Percentiles rank a stretch among this genome's conserved stretches.
Conservation (phyloP, 2,113 vertebrate species). For the Pteropus alecto region DNA sequence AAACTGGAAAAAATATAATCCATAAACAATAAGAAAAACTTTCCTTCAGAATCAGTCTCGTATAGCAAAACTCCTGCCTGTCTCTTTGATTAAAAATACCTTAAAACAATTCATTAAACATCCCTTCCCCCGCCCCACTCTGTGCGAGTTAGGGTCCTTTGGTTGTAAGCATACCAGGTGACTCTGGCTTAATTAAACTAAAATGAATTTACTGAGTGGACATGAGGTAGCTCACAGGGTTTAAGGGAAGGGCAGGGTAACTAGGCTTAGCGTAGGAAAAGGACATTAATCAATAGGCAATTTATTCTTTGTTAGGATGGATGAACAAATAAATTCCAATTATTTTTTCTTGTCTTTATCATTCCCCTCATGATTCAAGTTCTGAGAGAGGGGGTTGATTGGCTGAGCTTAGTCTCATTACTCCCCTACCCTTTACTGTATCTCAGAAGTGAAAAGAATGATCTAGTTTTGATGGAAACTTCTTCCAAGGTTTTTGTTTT, state of each 20-base stretch:
- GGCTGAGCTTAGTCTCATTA: not conserved
- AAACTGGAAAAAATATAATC: not conserved
- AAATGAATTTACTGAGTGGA: not conserved
- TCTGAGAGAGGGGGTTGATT: not conserved
- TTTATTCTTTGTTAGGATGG: not conserved
- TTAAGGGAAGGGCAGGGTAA: not conserved
- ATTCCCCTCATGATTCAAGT: not conserved
- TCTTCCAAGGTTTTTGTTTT: not conserved
- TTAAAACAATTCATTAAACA: not conserved
- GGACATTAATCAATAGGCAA: not conserved
- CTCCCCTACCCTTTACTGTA: not conserved
- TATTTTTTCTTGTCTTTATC: not conserved
- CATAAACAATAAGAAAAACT: not conserved
- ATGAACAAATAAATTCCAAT: not conserved
- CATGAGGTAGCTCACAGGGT: not conserved
- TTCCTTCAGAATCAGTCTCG: not conserved
- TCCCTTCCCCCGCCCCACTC: rapidly evolving
- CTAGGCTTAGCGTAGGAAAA: not conserved
- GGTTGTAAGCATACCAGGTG: not conserved
- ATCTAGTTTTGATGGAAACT: not conserved
- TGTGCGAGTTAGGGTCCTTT: not conserved
- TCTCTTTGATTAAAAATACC: not conserved
- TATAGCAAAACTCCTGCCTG: not conserved
- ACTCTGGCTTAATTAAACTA: not conserved
- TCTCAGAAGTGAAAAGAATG: not conserved